A percentile compares a stretch with the other conserved stretches of the same genome.
These are phyloP conservation scores for Pandemis corylana DNA, from an alignment of 2,888 invertebrate genomes.

Conservation along the genomic window DNA sequence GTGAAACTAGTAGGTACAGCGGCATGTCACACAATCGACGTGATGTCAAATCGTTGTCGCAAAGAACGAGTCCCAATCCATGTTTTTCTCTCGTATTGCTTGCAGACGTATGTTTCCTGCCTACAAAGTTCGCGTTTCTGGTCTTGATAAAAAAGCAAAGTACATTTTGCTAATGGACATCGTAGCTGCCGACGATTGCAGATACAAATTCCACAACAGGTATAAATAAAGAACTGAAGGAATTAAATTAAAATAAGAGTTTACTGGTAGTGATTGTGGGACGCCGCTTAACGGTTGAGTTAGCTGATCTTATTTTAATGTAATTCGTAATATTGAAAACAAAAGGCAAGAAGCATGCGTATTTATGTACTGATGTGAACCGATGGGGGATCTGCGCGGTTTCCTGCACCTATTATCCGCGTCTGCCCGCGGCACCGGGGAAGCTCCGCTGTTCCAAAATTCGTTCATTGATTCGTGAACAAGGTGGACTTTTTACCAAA, in stretches of 20 bases:
- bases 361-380: conserved; percentile 63
- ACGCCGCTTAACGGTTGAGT: conserved; percentile 50
- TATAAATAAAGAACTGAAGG: conserved; percentile 80
- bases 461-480: conserved; percentile 48
- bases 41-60: conserved; percentile 82
- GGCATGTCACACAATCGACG: conserved; percentile 81
- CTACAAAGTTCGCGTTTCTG: conserved; percentile 98
- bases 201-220: conserved; percentile 98
- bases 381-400: conserved; percentile 69
- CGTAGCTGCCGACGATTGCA: conserved; percentile 98
- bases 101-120: conserved; percentile 99
- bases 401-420: conserved; percentile 49
- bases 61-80: conserved; percentile 80
- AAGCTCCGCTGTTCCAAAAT: conserved; percentile 46
- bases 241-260: conserved; percentile 83
- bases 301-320: conserved; percentile 79
- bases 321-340: conserved; percentile 68
- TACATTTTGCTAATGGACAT: conserved; percentile 99
- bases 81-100: conserved; percentile 85
- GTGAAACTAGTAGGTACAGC: conserved; percentile 74
- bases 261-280: conserved; percentile 54
- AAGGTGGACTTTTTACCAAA: conserved; percentile 47
- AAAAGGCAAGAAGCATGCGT: conserved; percentile 89
- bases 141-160: conserved; percentile 98
- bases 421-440: conserved; percentile 47